Evolutionary conservation across 2,888 invertebrate genomes (phyloP).

Genomic region (Acanthosepion pharaonis): DNA sequence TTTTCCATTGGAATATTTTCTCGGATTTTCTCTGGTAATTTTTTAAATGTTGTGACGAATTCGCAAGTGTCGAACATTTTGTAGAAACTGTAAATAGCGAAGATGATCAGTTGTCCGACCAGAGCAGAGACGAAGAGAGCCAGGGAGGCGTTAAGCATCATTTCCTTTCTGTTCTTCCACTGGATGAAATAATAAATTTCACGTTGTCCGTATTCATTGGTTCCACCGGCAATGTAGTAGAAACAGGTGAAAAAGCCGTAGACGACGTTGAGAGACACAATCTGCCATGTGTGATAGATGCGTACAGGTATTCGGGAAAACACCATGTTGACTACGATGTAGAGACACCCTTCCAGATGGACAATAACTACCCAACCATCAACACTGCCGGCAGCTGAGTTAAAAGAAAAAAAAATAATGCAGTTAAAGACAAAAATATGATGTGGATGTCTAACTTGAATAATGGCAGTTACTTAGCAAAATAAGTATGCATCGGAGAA

Average conservation of each 20-base stretch:
- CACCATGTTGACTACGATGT: neutral
- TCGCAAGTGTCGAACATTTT: conserved; percentile 12
- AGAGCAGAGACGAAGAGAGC: neutral
- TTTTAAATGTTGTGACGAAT: neutral
- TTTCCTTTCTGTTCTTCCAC: neutral
- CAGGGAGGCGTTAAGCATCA: neutral
- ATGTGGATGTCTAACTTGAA: neutral
- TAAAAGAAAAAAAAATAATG: neutral
- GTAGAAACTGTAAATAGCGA: neutral
- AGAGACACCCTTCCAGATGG: neutral
- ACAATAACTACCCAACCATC: neutral
- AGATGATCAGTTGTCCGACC: neutral
- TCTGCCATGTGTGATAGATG: neutral
- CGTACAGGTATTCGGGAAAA: neutral
- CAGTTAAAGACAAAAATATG: neutral
- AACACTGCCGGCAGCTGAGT: neutral
- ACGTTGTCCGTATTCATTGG: neutral
- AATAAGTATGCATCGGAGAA: no score
- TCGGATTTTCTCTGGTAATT: neutral
- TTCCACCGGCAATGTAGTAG: neutral
- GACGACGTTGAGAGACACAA: neutral
- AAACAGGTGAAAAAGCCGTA: neutral
- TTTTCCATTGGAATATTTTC: neutral
- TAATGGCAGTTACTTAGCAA: no score
- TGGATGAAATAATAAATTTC: neutral